Percentiles rank a stretch among this genome's conserved stretches.
phyloP scores from a whole-genome alignment of 1,140 invertebrate species.

The Adoxophyes honmai region DNA sequence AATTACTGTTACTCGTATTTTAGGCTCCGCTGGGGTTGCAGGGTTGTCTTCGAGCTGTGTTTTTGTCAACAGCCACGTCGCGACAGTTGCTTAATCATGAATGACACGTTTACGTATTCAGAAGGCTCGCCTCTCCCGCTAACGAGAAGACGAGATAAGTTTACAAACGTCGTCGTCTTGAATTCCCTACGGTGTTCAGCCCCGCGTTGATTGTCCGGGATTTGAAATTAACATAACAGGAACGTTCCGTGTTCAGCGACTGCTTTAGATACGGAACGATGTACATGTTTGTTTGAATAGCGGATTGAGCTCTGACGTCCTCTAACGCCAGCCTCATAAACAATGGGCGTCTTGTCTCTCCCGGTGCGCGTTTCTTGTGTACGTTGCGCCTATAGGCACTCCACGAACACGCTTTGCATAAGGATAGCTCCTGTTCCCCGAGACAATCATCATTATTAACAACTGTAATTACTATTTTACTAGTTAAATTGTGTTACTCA shows the following conservation, averaged over 20 bases:
- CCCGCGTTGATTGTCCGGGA: constrained; percentile 62
- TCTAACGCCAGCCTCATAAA: constrained; percentile 29
- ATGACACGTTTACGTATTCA: constrained; percentile 70
- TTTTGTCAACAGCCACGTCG: constrained; percentile 54
- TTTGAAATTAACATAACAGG: constrained; percentile 63
- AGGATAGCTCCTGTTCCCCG: constrained; percentile 16
- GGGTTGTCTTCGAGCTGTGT: constrained; percentile 31
- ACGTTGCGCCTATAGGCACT: constrained; percentile 7
- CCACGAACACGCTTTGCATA: constrained; percentile 19
- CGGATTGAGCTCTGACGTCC: constrained; percentile 38
- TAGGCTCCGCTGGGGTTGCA: constrained; percentile 23
- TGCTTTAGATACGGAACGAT: constrained; percentile 22
- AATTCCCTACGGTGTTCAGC: constrained; percentile 55
- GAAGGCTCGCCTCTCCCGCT: constrained; percentile 47
- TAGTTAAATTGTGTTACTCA: not conserved
- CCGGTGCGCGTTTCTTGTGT: constrained; percentile 18
- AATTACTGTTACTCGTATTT: constrained; percentile 25
- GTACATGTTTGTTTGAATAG: constrained; percentile 45
- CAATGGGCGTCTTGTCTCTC: constrained; percentile 30
- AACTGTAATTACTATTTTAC: not conserved
- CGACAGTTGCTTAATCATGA: constrained; percentile 60
- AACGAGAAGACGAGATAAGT: constrained; percentile 71
- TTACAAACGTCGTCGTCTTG: constrained; percentile 63
- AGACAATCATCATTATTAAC: constrained; percentile 20
- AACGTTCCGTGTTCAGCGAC: constrained; percentile 31